Evolutionary conservation across 2,888 invertebrate genomes (phyloP).

Genomic region (Scaptomyza reducta): DNA sequence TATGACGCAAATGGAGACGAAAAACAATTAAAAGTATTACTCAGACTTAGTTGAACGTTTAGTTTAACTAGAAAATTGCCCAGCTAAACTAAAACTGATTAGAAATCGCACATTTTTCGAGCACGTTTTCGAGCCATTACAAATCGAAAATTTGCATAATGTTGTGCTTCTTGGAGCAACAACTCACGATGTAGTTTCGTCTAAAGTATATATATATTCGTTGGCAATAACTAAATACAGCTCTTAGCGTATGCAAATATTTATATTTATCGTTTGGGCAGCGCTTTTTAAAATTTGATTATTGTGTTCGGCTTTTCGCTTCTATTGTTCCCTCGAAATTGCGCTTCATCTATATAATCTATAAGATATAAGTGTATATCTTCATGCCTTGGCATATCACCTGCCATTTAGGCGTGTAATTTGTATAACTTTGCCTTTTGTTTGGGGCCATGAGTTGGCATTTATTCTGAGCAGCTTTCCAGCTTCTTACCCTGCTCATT

Average conservation of each 20-base stretch:
- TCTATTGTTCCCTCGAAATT: constrained; percentile 20
- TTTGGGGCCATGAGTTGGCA: constrained; percentile 53
- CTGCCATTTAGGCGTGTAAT: constrained; percentile 65
- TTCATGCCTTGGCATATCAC: constrained; percentile 28
- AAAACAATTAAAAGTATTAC: background rate
- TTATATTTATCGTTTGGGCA: constrained; percentile 6
- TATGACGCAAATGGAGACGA: background rate
- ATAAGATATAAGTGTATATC: background rate
- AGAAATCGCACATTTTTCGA: background rate
- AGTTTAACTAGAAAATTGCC: background rate
- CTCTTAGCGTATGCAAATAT: constrained; percentile 6
- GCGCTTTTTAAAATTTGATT: constrained; percentile 16
- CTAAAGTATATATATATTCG: background rate
- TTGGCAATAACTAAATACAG: constrained; percentile 5
- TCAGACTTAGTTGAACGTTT: background rate
- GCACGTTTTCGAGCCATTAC: constrained; percentile 18
- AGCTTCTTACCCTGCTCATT: constrained; percentile 50
- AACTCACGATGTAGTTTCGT: constrained; percentile 1
- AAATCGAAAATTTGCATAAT: constrained; percentile 2
- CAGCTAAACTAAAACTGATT: background rate
- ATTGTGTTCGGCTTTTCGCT: background rate
- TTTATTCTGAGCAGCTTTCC: constrained; percentile 36
- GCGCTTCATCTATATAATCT: background rate
- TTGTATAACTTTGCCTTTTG: constrained; percentile 49
- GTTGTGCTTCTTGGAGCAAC: background rate